Conservation (phyloP, 2,888 invertebrate species). For the Andrena haemorrhoa region DNA sequence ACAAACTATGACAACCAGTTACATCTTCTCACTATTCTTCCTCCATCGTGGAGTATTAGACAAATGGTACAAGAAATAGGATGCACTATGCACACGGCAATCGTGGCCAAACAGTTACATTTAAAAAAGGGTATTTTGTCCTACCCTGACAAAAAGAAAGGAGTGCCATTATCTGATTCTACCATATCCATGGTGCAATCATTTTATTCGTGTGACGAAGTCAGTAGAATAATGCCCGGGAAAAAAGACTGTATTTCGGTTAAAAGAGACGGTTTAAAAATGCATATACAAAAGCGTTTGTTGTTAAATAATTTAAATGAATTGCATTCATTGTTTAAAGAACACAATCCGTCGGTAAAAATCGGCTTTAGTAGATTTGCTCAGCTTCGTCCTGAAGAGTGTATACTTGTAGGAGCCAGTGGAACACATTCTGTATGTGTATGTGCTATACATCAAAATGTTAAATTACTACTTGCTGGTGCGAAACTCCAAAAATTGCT, state of each 20-base stretch:
- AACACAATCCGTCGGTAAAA: neutral
- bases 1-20: neutral
- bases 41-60: neutral
- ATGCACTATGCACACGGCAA: neutral
- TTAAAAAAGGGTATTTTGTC: neutral
- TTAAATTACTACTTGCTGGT: too few relatives aligned
- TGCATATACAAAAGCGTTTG: neutral
- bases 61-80: neutral
- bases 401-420: slow-evolving; percentile 11
- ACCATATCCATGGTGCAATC: neutral
- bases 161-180: neutral
- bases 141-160: neutral
- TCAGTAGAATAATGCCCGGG: neutral
- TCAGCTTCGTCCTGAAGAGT: neutral
- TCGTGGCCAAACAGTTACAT: neutral
- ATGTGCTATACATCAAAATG: too few relatives aligned
- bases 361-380: neutral
- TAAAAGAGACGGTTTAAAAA: neutral
- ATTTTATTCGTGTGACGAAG: neutral
- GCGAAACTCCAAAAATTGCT: too few relatives aligned
- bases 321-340: neutral
- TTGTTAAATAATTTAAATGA: neutral
- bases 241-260: neutral
- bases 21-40: slow-evolving; percentile 2
- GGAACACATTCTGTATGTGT: too few relatives aligned